Percentiles rank a stretch among this genome's conserved stretches.
These are phyloP conservation scores for Salvelinus alpinus DNA, from an alignment of 2,113 vertebrate species.

Conservation along the genomic window DNA sequence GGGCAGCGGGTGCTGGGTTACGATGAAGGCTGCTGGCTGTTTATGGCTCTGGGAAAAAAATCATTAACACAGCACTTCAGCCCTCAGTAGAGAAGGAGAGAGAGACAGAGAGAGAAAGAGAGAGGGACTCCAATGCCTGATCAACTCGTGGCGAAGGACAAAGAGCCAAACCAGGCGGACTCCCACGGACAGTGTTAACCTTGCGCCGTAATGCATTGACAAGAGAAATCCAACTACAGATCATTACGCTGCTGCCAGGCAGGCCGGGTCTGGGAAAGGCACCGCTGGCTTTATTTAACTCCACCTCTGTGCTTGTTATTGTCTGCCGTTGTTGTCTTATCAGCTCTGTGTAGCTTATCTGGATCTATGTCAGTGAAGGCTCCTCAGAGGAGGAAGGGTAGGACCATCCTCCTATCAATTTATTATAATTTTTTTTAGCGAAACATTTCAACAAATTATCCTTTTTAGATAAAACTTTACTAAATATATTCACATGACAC, in stretches of 20 bases:
- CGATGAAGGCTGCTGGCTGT: slow-evolving; percentile 96
- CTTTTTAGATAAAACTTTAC: no score
- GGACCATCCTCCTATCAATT: no score
- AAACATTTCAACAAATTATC: no score
- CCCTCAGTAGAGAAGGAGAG: not conserved
- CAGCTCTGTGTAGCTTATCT: not conserved
- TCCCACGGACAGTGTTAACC: not conserved
- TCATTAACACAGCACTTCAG: not conserved
- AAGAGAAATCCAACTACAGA: not conserved
- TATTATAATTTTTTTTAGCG: no score
- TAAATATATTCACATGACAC: no score
- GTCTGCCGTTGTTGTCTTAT: not conserved
- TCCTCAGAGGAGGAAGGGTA: no score
- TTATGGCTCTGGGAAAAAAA: slow-evolving; percentile 89
- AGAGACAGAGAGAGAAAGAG: not conserved
- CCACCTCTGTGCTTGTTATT: not conserved
- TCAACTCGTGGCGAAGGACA: not conserved
- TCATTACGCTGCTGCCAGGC: not conserved
- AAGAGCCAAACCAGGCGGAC: not conserved
- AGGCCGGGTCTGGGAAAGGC: not conserved
- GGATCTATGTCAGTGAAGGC: not conserved
- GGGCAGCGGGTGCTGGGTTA: slow-evolving; percentile 95
- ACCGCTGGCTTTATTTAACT: not conserved
- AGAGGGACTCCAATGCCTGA: not conserved
- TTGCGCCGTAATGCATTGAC: not conserved